These are phyloP conservation scores for Lethocerus indicus DNA, from an alignment of 1,140 invertebrate species.

Conservation along the genomic window DNA sequence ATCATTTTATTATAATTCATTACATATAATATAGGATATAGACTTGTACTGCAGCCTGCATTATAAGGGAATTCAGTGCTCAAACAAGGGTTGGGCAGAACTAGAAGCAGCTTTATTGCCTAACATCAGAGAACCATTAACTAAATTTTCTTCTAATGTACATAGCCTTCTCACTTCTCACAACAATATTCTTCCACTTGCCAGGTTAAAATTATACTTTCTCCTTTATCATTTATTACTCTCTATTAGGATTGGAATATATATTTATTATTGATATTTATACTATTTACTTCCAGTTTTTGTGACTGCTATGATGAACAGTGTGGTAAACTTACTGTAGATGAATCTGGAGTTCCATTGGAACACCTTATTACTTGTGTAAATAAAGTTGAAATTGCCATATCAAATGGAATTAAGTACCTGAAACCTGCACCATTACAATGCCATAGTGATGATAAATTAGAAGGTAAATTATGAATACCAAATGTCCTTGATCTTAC, in stretches of 20 bases:
- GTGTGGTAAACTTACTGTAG: slow-evolving; percentile 34
- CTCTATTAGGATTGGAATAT: slow-evolving; percentile 20
- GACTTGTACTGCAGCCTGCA: slow-evolving; percentile 44
- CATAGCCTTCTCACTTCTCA: slow-evolving; percentile 48
- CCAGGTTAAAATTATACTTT: slow-evolving; percentile 32
- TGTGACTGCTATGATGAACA: slow-evolving; percentile 59
- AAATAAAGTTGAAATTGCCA: slow-evolving; percentile 47
- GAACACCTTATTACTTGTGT: slow-evolving; percentile 77
- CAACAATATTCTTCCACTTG: slow-evolving; percentile 47
- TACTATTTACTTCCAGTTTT: slow-evolving; percentile 34
- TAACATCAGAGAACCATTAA: slow-evolving; percentile 49
- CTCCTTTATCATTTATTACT: slow-evolving; percentile 5
- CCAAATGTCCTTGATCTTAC: slow-evolving; percentile 1
- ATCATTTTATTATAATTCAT: not conserved
- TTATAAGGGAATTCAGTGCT: slow-evolving; percentile 22
- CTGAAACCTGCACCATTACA: slow-evolving; percentile 17
- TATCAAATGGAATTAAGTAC: slow-evolving; percentile 30
- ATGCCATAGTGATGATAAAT: not conserved
- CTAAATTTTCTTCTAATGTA: slow-evolving; percentile 40
- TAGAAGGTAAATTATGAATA: slow-evolving; percentile 1
- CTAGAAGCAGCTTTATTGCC: slow-evolving; percentile 50
- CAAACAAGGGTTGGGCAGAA: slow-evolving; percentile 54
- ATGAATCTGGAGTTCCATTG: slow-evolving; percentile 54
- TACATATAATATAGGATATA: slow-evolving; percentile 6
- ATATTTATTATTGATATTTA: not conserved